Conservation (phyloP, 35 echinoderm and acorn worm genomes). For the Heliocidaris tuberculata region DNA sequence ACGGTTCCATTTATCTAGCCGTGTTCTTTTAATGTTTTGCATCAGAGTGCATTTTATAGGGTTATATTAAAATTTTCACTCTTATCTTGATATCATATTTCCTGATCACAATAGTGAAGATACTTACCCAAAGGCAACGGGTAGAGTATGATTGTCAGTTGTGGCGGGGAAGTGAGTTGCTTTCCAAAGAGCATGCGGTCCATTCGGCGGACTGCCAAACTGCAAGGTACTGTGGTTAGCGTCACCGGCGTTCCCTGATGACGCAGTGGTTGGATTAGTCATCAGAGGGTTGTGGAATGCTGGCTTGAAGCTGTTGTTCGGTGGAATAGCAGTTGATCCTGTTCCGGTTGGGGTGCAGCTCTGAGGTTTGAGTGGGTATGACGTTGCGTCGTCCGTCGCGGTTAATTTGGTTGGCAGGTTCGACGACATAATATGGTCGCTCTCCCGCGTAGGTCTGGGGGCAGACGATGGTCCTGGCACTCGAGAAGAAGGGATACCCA, state of each 20-base stretch:
- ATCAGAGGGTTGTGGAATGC: background rate
- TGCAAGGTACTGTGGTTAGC: background rate
- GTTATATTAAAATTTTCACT: no score
- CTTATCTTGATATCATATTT: no score
- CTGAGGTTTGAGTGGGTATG: background rate
- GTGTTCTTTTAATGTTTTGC: no score
- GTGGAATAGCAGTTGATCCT: background rate
- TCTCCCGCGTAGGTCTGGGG: background rate
- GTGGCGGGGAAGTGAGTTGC: background rate
- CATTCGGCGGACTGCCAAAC: background rate
- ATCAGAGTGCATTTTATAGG: no score
- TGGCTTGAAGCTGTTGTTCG: background rate
- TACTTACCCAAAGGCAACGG: constrained; percentile 28
- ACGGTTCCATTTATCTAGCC: no score
- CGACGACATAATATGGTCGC: background rate
- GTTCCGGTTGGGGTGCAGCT: background rate
- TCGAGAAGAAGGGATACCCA: background rate
- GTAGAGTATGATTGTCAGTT: background rate
- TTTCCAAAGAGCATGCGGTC: constrained; percentile 28
- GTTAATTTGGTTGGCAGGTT: background rate
- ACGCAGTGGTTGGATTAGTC: background rate
- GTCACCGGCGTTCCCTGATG: background rate
- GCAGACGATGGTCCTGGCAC: background rate
- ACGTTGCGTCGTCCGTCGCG: background rate
- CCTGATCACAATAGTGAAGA: background rate